These are phyloP conservation scores for Indri indri DNA, from an alignment of 2,113 vertebrate species.

Conservation along the genomic window DNA sequence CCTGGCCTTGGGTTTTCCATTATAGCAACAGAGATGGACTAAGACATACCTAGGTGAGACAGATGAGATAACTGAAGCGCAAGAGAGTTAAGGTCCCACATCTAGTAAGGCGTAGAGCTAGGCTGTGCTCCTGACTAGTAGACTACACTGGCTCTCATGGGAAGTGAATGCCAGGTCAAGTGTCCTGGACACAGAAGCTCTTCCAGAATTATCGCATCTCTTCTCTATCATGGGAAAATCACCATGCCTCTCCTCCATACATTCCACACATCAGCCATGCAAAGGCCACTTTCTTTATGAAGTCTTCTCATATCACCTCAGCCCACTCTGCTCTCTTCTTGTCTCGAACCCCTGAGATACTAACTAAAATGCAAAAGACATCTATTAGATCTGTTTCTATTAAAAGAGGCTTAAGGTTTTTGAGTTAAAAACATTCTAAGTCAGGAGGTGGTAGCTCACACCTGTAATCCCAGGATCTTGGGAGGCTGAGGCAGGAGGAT, in stretches of 20 bases:
- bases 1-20: no score
- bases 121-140: background rate
- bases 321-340: background rate
- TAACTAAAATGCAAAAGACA: background rate
- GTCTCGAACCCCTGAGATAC: background rate
- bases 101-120: background rate
- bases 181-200: background rate
- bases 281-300: background rate
- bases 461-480: no score
- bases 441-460: no score
- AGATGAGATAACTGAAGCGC: background rate
- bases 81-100: background rate
- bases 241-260: background rate
- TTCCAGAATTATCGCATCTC: background rate
- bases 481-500: no score
- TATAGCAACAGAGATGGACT: no score
- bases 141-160: background rate
- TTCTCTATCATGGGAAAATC: background rate
- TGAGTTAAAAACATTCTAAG: background rate
- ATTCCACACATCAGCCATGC: background rate
- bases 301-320: background rate
- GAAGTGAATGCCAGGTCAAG: background rate
- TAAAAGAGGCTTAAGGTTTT: background rate
- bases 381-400: background rate
- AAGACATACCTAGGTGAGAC: background rate